Evolutionary conservation across 1,140 invertebrate species (phyloP), one percentile per base, ranked within the genome.

Genomic region (Pseudoatta argentina): DNA sequence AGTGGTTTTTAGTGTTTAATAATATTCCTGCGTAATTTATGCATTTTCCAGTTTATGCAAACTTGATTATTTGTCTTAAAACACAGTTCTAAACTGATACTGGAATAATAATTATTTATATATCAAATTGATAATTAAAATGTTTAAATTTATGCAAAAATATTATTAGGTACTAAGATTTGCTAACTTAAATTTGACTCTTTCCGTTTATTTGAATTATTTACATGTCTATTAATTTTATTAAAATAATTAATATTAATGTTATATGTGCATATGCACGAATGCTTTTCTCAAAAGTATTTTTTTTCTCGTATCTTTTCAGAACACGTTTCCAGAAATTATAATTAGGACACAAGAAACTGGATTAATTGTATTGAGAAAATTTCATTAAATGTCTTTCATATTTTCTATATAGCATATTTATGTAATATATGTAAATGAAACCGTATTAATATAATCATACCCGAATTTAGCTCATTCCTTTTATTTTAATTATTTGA

Each of bases 231-330:
- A 51, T 16, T 14, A 4, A 51, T 51, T 51, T 51, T 51, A 71
- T 30, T 59, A 2, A 16, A 72, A 71, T 72, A 72, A 82, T 61
- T 79, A 34, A 81, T 57, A 27, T 69, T 16, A n/a, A 61, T 27
- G 18, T 21, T 34, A 2, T 44, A 44, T 44, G 8, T 21, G n/a
- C 21, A n/a, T 57, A 21, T 21, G n/a, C 7, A 57, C n/a, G 39
- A 57, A n/a, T 21, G 18, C 18, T 57, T 57, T 30, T 81, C 8
- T 12, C 2, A 24, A 48, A 44, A 48, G 16, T 21, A 39, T 34
- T 73, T n/a, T 30, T 16, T n/a, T 14, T 10, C 0, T 27, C 14
- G 1, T 7, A 27, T 12, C 4, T 18, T 53, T 67, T 34, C 12
- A 0, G 21, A 59, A 59, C 34, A 24, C 3, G 2, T 24, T 48